Conservation (phyloP, 2,113 vertebrate genomes). For the Prietella phreatophila region DNA sequence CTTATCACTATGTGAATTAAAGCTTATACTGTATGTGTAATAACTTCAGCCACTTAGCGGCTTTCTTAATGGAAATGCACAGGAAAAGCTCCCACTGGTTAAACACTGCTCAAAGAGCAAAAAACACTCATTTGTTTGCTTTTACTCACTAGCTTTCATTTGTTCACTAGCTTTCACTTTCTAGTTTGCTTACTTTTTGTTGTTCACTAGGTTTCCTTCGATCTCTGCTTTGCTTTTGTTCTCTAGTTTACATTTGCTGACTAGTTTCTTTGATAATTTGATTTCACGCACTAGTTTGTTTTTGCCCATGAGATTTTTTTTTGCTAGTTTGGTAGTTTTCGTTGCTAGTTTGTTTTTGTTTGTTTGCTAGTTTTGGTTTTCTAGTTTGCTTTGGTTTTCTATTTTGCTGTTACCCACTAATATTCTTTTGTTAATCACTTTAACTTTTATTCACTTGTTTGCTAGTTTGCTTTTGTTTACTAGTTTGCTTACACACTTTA, state of each 20-base stretch:
- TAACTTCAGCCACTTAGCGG: neutral
- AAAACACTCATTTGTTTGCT: neutral
- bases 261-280: neutral
- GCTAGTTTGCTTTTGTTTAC: neutral
- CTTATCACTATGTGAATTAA: neutral
- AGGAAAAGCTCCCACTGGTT: neutral
- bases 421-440: neutral
- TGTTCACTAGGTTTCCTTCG: neutral
- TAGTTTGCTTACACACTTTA: neutral
- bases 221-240: neutral
- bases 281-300: neutral
- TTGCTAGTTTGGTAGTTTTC: neutral
- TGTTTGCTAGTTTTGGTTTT: neutral
- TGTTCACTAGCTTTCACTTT: neutral
- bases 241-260: neutral
- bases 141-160: neutral
- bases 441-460: neutral
- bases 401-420: neutral
- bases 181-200: neutral
- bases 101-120: neutral
- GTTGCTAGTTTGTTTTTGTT: neutral
- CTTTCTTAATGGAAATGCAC: neutral
- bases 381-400: neutral
- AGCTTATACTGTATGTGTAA: neutral
- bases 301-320: neutral